These are phyloP conservation scores for Myrmecobius fasciatus DNA, from an alignment of 2,113 vertebrate species.

Conservation along the genomic window DNA sequence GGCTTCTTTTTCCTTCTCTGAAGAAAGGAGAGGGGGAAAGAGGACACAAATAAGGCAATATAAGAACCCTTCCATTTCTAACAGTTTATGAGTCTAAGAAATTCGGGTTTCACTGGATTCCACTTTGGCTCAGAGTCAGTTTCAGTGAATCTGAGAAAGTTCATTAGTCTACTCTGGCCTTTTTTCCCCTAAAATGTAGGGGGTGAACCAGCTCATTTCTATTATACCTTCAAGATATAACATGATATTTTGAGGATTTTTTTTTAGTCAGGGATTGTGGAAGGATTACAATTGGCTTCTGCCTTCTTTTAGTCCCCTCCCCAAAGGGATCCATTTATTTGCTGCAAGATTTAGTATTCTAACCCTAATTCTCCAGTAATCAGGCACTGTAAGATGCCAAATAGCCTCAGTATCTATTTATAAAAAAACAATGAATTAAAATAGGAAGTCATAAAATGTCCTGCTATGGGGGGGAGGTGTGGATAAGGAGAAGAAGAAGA, in stretches of 20 bases:
- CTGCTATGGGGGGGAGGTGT: neutral
- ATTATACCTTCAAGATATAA: neutral
- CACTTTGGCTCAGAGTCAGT: neutral
- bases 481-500: neutral
- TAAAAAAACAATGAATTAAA: neutral
- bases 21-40: neutral
- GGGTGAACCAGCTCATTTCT: neutral
- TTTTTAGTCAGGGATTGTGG: neutral
- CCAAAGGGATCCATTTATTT: neutral
- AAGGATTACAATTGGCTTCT: neutral
- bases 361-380: neutral
- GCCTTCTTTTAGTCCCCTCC: neutral
- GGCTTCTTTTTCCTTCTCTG: neutral
- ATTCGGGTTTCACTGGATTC: neutral
- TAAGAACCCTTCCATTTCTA: neutral
- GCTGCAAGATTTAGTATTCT: neutral
- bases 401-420: neutral
- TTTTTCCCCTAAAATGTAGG: neutral
- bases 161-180: neutral
- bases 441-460: neutral
- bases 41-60: neutral
- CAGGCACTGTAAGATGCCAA: neutral
- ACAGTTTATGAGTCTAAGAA: neutral
- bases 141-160: neutral
- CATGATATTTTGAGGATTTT: neutral